Conservation (phyloP, 2,888 invertebrate species). For the Epinotia demarniana region DNA sequence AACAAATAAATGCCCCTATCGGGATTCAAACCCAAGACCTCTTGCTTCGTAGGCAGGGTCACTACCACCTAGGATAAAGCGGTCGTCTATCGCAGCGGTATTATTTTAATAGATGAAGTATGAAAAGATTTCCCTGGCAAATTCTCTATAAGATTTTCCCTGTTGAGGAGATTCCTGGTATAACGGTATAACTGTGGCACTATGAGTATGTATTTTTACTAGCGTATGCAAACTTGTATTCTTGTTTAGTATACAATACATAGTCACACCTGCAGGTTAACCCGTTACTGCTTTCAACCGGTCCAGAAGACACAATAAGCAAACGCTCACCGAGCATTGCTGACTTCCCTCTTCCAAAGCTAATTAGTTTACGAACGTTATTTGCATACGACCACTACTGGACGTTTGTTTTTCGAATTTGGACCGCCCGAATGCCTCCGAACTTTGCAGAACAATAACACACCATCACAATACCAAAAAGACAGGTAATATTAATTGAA, state of each 20-base stretch:
- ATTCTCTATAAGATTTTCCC: no score
- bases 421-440: slow-evolving; percentile 59
- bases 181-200: no score
- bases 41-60: no score
- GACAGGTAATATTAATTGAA: not conserved
- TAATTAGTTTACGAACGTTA: slow-evolving; percentile 69
- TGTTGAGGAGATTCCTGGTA: no score
- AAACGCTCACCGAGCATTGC: slow-evolving; percentile 46
- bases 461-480: not conserved
- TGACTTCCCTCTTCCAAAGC: slow-evolving; percentile 38
- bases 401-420: slow-evolving; percentile 79
- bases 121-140: no score
- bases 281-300: not conserved
- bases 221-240: no score
- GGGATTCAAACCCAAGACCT: no score
- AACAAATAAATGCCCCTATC: no score
- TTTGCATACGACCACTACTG: slow-evolving; percentile 64
- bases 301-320: slow-evolving; percentile 23
- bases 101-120: no score
- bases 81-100: no score
- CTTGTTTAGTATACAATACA: not conserved
- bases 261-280: not conserved
- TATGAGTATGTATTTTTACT: no score
- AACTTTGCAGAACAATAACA: slow-evolving; percentile 45
- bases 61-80: no score